Evolutionary conservation across 2,888 invertebrate genomes (phyloP).

Genomic region (Chydorus sphaericus): DNA sequence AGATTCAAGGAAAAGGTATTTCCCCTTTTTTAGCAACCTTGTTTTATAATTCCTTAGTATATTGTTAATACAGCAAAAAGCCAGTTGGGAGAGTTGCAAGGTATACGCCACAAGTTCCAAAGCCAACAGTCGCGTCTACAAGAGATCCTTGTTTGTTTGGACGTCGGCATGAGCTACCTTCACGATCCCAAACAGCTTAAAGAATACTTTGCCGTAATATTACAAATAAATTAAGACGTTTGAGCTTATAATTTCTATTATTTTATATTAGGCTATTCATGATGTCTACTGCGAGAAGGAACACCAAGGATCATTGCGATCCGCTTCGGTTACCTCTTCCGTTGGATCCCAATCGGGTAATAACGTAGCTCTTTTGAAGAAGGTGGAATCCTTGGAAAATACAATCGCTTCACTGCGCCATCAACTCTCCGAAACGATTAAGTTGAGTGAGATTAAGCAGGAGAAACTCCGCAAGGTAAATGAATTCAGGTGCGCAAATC

Average conservation of each 20-base stretch:
- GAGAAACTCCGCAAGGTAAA: constrained; percentile 9
- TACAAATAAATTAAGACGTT: not conserved
- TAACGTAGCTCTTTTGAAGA: constrained; percentile 5
- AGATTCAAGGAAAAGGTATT: constrained; percentile 2
- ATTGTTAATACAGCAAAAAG: too few species aligned
- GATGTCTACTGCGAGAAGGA: constrained; percentile 11
- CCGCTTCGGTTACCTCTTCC: not conserved
- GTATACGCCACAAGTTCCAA: constrained; percentile 8
- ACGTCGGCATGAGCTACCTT: constrained; percentile 10
- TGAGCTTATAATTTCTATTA: not conserved
- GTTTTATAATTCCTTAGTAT: too few species aligned
- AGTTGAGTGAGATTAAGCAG: constrained; percentile 3
- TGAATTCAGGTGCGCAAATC: not conserved
- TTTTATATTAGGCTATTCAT: constrained; percentile 4
- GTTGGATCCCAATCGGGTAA: not conserved
- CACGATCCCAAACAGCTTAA: constrained; percentile 6
- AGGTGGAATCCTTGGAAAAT: constrained; percentile 9
- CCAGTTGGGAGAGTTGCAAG: constrained; percentile 6
- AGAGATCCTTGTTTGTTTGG: constrained; percentile 8
- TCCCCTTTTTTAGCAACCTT: too few species aligned
- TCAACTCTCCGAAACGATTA: constrained; percentile 10
- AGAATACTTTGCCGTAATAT: constrained; percentile 7
- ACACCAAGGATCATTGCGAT: not conserved
- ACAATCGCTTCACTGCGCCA: constrained; percentile 9
- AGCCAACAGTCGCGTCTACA: constrained; percentile 6